Evolutionary conservation across 2,113 vertebrate genomes (phyloP).

Genomic region (Uria aalge): DNA sequence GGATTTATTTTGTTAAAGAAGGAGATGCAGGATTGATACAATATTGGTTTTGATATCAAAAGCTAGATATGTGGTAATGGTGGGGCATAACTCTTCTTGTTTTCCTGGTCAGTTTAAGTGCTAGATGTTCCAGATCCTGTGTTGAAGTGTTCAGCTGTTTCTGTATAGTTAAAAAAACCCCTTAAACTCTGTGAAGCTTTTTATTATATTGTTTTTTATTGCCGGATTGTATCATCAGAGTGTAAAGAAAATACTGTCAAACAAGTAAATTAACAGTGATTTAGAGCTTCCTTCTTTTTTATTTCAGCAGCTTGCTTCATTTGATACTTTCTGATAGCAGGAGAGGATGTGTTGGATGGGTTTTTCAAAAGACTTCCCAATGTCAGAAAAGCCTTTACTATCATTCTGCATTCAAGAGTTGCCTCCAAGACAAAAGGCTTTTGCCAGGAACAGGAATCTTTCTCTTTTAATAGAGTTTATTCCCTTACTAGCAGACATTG

Average conservation of each 20-base stretch:
- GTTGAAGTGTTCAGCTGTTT: not conserved
- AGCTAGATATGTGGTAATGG: not conserved
- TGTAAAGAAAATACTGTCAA: constrained; percentile 6
- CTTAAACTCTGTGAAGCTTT: not conserved
- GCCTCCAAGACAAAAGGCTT: not conserved
- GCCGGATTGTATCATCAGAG: not conserved
- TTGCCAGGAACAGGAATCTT: not conserved
- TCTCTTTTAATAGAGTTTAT: not conserved
- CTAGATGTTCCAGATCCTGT: not conserved
- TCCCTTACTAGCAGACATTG: not conserved
- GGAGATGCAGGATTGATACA: not conserved
- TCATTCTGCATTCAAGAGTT: not conserved
- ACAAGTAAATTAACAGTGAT: constrained; percentile 36
- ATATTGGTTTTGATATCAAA: not conserved
- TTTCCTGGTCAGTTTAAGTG: not conserved
- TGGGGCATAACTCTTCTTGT: not conserved
- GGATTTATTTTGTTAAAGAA: not conserved
- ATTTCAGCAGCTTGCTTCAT: not conserved
- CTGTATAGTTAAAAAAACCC: not conserved
- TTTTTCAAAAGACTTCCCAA: not conserved
- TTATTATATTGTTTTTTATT: not conserved
- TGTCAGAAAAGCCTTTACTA: not conserved
- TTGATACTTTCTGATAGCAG: not conserved
- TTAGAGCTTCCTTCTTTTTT: constrained; percentile 11
- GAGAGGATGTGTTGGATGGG: not conserved